Conservation (phyloP, 64 coral and sea anemone genomes). For the Stichodactyla helianthus region DNA sequence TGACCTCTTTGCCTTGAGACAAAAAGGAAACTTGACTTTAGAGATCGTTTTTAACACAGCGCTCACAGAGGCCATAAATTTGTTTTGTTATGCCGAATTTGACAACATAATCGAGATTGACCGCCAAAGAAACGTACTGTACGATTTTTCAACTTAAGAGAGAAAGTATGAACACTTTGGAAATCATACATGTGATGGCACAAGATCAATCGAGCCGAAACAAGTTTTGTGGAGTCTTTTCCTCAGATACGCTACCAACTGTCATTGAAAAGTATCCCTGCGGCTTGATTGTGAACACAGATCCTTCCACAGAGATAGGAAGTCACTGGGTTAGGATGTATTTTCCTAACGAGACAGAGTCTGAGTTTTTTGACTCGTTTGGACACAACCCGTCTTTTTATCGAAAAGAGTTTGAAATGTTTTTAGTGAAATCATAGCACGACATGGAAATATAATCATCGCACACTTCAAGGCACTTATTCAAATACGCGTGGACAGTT, state of each 20-base stretch:
- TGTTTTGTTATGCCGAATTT: neutral
- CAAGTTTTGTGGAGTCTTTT: neutral
- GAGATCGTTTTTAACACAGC: neutral
- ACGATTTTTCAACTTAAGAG: neutral
- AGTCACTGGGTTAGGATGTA: constrained; percentile 25
- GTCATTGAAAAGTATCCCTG: neutral
- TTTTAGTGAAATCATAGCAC: neutral
- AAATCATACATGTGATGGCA: neutral
- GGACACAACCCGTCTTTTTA: constrained; percentile 31
- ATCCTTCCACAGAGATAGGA: neutral
- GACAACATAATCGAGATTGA: constrained; percentile 2
- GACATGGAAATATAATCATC: constrained; percentile 29
- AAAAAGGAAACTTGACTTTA: neutral
- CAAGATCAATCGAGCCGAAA: neutral
- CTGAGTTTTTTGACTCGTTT: constrained; percentile 39
- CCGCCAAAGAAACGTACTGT: neutral
- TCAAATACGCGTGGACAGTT: constrained; percentile 15
- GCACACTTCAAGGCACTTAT: constrained; percentile 15
- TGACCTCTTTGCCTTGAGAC: neutral
- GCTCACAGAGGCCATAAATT: neutral
- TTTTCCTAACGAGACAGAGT: neutral
- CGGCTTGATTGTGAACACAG: constrained; percentile 6
- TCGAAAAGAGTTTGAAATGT: neutral
- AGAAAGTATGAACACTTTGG: neutral
- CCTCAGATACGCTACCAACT: neutral